Evolutionary conservation across 92 coral and sea anemone species (phyloP), one percentile per base, ranked within the genome.

Genomic region (Phymanthus crucifer): DNA sequence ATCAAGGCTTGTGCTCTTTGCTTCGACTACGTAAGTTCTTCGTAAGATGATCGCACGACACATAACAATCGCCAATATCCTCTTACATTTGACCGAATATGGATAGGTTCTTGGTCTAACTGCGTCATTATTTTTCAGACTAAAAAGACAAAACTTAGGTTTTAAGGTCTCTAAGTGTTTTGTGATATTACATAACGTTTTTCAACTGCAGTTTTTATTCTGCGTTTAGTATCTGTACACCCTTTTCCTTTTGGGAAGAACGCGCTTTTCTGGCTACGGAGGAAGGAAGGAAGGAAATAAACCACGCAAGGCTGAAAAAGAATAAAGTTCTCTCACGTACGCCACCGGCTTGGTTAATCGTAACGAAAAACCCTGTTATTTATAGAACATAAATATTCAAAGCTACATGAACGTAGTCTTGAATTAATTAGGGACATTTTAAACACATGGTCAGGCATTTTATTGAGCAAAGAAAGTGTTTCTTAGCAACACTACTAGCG

Each of bases 81-180:
- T 61, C 18, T 61, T 61, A 24, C 46, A 50, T 6, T 18, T 27
- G 14, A 61, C 81, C 81, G 81, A 77, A 77, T 77, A 77, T 77
- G 81, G 81, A 65, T 32, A 74, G 32, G 3, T 61, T 29, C 68
- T 12, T 3, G 36, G 29, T 61, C 68, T 24, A 61, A 61, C 26
- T 61, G 34, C 68, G 68, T 61, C 68, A 61, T 26, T 54, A 21
- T 6, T 54, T 11, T 18, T 29, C 68, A 2, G 34, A 29, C 48
- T 9, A 43, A 10, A 43, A 43, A 43, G 48, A 43, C 1, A 14
- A 43, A 43, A 10, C 34, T 61, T 61, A 61, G 5, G 5, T 54
- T 61, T 27, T 61, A 61, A 12, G 36, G 68, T 34, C 68, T 18
- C 29, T 61, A 24, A 61, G 68, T 5, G 32, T 24, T 61, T 27